These are phyloP conservation scores for Cyanoliseus patagonus DNA, from an alignment of 2,113 vertebrate genomes.

Conservation along the genomic window DNA sequence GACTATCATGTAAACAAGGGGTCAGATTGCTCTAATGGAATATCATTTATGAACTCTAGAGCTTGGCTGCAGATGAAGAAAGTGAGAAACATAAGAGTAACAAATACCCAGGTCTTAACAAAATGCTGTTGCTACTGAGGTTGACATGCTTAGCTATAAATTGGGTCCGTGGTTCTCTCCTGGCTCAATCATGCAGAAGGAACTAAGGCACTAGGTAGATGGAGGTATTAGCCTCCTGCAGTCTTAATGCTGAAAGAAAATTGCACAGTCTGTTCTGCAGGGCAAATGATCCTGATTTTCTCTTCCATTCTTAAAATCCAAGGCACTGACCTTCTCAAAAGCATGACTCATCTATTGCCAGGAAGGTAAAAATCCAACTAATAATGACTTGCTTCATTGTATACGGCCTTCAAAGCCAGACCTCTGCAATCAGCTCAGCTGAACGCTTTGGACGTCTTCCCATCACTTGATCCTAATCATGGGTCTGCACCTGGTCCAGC, in stretches of 20 bases:
- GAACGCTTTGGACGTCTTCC: conserved; percentile 14
- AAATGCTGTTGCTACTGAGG: background rate
- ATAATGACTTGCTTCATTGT: background rate
- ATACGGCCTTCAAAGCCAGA: background rate
- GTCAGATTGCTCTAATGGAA: background rate
- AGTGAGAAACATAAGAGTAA: background rate
- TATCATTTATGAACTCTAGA: background rate
- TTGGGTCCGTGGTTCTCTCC: background rate
- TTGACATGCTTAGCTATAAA: background rate
- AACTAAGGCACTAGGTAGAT: background rate
- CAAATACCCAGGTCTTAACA: background rate
- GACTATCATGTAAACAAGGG: background rate
- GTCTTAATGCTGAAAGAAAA: background rate
- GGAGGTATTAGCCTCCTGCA: background rate
- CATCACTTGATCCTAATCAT: background rate
- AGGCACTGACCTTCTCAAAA: background rate
- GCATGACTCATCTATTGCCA: background rate
- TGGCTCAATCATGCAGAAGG: background rate
- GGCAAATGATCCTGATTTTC: background rate
- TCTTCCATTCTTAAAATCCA: background rate
- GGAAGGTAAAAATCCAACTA: background rate
- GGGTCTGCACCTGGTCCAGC: conserved; percentile 29
- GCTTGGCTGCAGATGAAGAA: background rate
- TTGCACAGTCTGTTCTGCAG: background rate
- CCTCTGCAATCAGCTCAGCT: background rate